These are phyloP conservation scores for Campoletis raptor DNA, from an alignment of 2,888 invertebrate species.

Conservation along the genomic window DNA sequence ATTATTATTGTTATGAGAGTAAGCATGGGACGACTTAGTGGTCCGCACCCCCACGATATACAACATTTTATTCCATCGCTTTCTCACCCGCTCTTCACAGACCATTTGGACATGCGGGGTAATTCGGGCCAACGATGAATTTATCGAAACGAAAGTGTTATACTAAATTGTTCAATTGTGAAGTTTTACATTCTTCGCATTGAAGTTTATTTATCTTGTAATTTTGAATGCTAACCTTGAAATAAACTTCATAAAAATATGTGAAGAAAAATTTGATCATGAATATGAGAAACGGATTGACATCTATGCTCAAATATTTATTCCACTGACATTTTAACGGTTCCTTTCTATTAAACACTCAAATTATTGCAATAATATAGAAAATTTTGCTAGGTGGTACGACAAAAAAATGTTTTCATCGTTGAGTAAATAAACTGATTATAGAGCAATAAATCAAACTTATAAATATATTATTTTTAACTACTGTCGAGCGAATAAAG, in stretches of 20 bases:
- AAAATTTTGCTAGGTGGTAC: not conserved
- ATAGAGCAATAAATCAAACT: not conserved
- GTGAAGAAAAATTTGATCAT: not conserved
- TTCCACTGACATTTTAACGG: not conserved
- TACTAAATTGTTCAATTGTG: not conserved
- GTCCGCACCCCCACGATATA: conserved; percentile 55
- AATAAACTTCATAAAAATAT: not conserved
- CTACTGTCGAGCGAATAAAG: not conserved
- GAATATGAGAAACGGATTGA: not conserved
- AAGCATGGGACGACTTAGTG: conserved; percentile 60
- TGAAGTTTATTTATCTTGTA: not conserved
- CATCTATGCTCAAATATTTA: not conserved
- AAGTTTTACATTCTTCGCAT: not conserved
- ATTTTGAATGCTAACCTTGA: not conserved
- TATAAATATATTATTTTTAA: not conserved
- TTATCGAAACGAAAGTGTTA: not conserved
- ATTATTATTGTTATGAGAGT: conserved; percentile 24
- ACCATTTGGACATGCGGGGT: not conserved
- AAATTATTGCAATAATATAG: not conserved
- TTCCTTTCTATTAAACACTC: not conserved
- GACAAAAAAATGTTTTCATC: not conserved
- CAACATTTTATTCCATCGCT: conserved; percentile 22
- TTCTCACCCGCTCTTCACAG: conserved; percentile 43
- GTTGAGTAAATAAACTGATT: not conserved
- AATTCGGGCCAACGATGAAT: conserved; percentile 38